Conservation (phyloP, 2,888 invertebrate species). For the Trachelus stipa region DNA sequence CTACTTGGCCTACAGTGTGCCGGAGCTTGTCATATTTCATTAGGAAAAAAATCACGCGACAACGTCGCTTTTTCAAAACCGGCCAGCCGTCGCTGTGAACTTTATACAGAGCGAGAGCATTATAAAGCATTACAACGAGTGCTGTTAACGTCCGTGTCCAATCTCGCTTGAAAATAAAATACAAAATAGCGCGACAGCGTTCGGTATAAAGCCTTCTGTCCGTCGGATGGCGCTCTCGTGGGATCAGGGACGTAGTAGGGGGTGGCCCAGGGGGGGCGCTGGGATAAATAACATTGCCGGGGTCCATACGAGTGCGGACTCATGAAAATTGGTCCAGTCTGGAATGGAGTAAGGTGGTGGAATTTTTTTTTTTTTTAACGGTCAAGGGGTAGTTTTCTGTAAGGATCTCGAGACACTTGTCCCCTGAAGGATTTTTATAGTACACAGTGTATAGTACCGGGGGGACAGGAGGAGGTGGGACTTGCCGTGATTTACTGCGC, state of each 20-base stretch:
- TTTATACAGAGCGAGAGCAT: constrained; percentile 37
- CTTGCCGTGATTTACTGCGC: neutral
- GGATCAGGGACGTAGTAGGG: neutral
- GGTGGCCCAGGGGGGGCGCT: neutral
- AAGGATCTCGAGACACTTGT: neutral
- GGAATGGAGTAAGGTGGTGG: neutral
- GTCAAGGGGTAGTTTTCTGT: neutral
- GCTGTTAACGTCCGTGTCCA: constrained; percentile 64
- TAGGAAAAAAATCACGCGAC: neutral
- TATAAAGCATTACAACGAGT: constrained; percentile 63
- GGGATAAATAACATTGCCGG: neutral
- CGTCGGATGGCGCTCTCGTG: constrained; percentile 37
- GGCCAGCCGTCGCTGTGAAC: neutral
- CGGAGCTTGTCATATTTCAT: constrained; percentile 23
- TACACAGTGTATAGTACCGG: neutral
- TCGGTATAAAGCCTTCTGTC: constrained; percentile 58
- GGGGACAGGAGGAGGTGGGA: neutral
- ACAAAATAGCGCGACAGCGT: constrained; percentile 55
- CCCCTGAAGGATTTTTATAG: neutral
- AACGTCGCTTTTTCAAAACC: neutral
- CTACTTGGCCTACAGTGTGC: neutral
- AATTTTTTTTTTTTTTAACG: neutral
- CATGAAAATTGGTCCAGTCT: neutral
- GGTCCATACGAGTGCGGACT: neutral
- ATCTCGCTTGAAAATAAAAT: constrained; percentile 60